These are phyloP conservation scores for Phytoseiulus persimilis DNA, from an alignment of 2,888 invertebrate genomes.

Conservation along the genomic window DNA sequence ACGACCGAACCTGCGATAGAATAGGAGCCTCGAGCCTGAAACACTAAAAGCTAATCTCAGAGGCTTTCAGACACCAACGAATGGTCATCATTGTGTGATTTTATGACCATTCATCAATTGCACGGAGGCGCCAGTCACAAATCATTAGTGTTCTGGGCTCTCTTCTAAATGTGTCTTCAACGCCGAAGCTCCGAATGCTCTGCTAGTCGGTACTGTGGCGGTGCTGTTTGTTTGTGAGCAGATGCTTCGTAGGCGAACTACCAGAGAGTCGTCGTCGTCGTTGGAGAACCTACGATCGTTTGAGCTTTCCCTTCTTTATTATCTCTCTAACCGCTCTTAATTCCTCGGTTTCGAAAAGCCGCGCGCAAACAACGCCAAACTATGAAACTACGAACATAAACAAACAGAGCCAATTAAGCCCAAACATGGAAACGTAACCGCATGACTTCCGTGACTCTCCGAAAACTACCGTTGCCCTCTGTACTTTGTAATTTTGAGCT, in stretches of 20 bases:
- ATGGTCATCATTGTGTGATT: not conserved
- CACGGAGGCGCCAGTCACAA: not conserved
- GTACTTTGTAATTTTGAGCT: not conserved
- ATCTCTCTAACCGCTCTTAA: not conserved
- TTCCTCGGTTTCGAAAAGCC: not conserved
- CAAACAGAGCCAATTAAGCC: not conserved
- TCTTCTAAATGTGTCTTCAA: not conserved
- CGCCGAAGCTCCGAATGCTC: not conserved
- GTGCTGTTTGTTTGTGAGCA: not conserved
- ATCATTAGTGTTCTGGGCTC: not conserved
- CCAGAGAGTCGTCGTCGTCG: too few relatives aligned
- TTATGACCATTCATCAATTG: not conserved
- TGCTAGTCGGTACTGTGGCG: not conserved
- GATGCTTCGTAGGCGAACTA: not conserved
- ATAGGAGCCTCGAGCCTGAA: not conserved
- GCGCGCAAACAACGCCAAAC: not conserved
- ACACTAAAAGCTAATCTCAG: slow-evolving; percentile 5
- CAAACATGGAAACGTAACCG: not conserved
- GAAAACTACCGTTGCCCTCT: not conserved
- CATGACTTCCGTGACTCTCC: not conserved
- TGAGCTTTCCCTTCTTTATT: not conserved
- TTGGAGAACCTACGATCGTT: not conserved
- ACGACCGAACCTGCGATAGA: not conserved
- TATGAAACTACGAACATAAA: not conserved
- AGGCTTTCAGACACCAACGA: not conserved